A percentile compares a stretch with the other conserved stretches of the same genome.
Evolutionary conservation across 2,888 invertebrate genomes (phyloP).

Genomic region (Heteromyza rotundicornis): DNA sequence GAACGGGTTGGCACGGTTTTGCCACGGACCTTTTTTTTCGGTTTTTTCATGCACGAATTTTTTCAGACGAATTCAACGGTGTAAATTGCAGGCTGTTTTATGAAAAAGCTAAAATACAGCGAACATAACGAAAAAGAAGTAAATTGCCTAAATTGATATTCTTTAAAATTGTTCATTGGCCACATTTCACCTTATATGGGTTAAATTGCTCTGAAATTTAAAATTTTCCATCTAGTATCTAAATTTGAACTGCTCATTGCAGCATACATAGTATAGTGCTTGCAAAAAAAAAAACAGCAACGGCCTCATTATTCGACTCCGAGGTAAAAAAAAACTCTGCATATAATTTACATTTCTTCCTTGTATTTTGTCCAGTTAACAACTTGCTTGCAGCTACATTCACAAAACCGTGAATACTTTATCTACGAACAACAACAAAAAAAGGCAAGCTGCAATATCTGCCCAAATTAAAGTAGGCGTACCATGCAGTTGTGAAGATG

Average conservation of each 20-base stretch:
- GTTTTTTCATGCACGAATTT: neutral
- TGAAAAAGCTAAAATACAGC: neutral
- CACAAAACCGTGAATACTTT: neutral
- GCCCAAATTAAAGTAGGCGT: slow-evolving; percentile 1
- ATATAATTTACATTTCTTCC: neutral
- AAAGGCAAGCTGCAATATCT: neutral
- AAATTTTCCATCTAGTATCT: no score
- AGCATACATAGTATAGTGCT: no score
- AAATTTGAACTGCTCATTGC: no score
- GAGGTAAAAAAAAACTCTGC: neutral
- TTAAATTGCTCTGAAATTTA: neutral
- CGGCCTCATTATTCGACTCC: neutral
- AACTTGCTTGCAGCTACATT: slow-evolving; percentile 13
- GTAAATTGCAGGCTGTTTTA: slow-evolving; percentile 1
- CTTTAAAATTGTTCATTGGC: neutral
- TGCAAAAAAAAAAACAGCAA: no score
- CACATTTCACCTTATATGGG: neutral
- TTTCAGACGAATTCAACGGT: neutral
- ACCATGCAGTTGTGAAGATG: slow-evolving; percentile 4
- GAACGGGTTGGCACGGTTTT: slow-evolving; percentile 2
- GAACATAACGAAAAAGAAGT: neutral
- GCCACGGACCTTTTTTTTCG: neutral
- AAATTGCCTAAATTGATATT: neutral
- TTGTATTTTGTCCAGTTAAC: neutral
- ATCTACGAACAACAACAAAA: neutral